A percentile compares a stretch with the other conserved stretches of the same genome.
These are phyloP conservation scores for Cydia strobilella DNA, from an alignment of 1,140 invertebrate species.

Conservation along the genomic window DNA sequence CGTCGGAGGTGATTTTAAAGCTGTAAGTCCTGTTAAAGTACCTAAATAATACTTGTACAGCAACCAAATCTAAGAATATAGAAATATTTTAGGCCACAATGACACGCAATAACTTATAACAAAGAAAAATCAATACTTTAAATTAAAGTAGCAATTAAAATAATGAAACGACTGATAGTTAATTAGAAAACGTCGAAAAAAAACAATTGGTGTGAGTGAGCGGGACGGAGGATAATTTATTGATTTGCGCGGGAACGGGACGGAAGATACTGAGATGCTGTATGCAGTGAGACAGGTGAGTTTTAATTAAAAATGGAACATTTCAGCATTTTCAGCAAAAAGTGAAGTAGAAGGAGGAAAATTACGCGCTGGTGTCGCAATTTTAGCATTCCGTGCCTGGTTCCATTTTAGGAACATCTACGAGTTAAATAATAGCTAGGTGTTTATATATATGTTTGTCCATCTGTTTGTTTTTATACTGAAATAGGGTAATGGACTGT, in stretches of 20 bases:
- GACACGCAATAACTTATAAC: slow-evolving; percentile 37
- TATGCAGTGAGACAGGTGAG: slow-evolving; percentile 77
- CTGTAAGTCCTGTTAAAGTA: no score
- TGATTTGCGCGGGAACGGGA: slow-evolving; percentile 37
- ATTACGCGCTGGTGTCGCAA: neutral
- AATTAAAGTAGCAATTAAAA: slow-evolving; percentile 31
- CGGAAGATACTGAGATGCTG: slow-evolving; percentile 58
- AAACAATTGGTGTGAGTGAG: slow-evolving; percentile 11
- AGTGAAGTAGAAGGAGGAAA: neutral
- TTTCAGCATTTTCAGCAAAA: neutral
- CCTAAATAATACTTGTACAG: neutral
- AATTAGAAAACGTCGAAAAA: slow-evolving; percentile 33
- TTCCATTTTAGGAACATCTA: no score
- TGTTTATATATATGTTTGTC: neutral
- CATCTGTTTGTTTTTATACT: neutral
- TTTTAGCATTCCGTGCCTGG: no score
- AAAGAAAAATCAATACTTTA: slow-evolving; percentile 35
- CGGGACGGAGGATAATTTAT: slow-evolving; percentile 32
- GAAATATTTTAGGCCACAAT: slow-evolving; percentile 17
- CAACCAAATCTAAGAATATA: slow-evolving; percentile 1
- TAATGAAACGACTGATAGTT: slow-evolving; percentile 48
- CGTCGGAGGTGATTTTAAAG: no score
- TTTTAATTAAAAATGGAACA: slow-evolving; percentile 26
- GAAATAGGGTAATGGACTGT: no score
- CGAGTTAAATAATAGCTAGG: no score